These are phyloP conservation scores for Laspeyria flexula DNA, from an alignment of 2,888 invertebrate genomes.

Conservation along the genomic window DNA sequence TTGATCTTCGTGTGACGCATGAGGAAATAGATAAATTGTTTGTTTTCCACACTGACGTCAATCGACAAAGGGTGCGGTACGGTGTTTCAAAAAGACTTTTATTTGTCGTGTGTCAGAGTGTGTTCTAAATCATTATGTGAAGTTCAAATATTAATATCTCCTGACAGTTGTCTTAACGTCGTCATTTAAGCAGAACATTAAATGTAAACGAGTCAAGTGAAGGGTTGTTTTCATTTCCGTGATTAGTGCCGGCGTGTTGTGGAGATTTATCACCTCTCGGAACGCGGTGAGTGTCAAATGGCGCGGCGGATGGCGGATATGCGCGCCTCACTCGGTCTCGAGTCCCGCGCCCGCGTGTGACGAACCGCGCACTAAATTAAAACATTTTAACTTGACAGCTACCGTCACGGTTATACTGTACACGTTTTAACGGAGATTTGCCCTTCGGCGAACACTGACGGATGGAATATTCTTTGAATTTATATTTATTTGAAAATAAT, in stretches of 20 bases:
- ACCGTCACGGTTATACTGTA: constrained; percentile 67
- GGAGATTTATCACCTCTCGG: constrained; percentile 77
- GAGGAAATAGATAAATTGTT: constrained; percentile 78
- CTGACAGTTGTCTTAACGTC: constrained; percentile 49
- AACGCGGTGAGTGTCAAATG: constrained; percentile 73
- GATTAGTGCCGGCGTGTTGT: constrained; percentile 71
- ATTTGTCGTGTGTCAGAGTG: constrained; percentile 37
- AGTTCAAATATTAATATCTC: constrained; percentile 48
- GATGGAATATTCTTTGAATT: constrained; percentile 39
- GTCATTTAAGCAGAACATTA: constrained; percentile 67
- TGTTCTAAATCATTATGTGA: constrained; percentile 42
- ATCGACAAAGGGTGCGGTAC: constrained; percentile 43
- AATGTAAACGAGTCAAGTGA: constrained; percentile 65
- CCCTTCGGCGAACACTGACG: constrained; percentile 50
- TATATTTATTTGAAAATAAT: constrained; percentile 36
- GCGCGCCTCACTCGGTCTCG: constrained; percentile 47
- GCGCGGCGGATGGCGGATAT: constrained; percentile 64
- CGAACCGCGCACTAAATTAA: constrained; percentile 80
- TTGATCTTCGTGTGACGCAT: constrained; percentile 64
- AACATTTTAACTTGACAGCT: constrained; percentile 81
- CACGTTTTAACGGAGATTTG: constrained; percentile 65
- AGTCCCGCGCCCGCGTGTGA: constrained; percentile 61
- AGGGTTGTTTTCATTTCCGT: constrained; percentile 81
- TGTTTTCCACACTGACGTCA: constrained; percentile 63
- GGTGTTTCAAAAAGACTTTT: constrained; percentile 27